Evolutionary conservation across 2,888 invertebrate genomes (phyloP).

Genomic region (Craniophora ligustri): DNA sequence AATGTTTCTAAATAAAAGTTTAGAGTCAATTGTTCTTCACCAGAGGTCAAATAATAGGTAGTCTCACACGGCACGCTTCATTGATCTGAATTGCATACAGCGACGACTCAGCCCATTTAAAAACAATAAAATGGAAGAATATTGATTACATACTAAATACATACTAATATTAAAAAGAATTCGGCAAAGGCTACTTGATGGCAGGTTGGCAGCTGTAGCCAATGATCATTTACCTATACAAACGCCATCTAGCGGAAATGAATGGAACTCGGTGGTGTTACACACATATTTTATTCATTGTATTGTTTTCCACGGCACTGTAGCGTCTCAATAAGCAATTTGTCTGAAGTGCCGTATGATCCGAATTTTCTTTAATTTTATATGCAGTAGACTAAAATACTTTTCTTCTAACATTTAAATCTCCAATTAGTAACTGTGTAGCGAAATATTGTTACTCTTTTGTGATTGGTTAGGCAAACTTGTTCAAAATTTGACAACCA

Average conservation of each 20-base stretch:
- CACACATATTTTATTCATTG: background rate
- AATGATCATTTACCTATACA: constrained; percentile 1
- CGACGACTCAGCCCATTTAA: constrained; percentile 22
- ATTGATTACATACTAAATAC: background rate
- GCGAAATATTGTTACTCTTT: background rate
- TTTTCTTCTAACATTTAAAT: background rate
- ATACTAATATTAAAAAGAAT: background rate
- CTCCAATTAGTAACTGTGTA: background rate
- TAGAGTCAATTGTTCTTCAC: background rate
- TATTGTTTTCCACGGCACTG: background rate
- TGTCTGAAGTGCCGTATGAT: constrained; percentile 39
- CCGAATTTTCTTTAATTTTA: constrained; percentile 2
- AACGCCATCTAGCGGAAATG: constrained; percentile 31
- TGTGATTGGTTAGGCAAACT: background rate
- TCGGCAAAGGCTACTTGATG: background rate
- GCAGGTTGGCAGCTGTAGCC: background rate
- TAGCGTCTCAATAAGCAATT: background rate
- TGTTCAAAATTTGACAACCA: background rate
- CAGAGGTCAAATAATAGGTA: background rate
- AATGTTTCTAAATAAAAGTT: no score
- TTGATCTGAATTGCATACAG: constrained; percentile 17
- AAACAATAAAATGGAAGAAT: background rate
- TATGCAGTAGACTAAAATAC: background rate
- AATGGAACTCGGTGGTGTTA: background rate
- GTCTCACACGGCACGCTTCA: constrained; percentile 41